Percentiles rank a stretch among this genome's conserved stretches.
phyloP scores from a whole-genome alignment of 2,113 vertebrate species.

The Motacilla alba region DNA sequence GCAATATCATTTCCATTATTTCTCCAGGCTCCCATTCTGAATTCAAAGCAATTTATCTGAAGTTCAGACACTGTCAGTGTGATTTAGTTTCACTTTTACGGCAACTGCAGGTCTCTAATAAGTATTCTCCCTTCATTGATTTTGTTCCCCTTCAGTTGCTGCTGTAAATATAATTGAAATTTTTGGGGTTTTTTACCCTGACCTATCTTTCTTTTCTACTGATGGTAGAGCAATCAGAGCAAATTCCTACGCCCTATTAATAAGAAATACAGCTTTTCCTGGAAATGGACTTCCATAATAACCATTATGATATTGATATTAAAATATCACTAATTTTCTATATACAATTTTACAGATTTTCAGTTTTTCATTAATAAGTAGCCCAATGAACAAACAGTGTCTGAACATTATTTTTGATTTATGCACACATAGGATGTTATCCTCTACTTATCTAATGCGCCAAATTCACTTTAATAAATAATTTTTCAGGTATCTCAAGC shows the following conservation, averaged over 20 bases:
- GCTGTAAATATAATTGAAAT: conserved; percentile 80
- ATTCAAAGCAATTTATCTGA: conserved; percentile 83
- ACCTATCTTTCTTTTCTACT: conserved; percentile 48
- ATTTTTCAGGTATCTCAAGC: not conserved
- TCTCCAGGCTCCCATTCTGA: conserved; percentile 72
- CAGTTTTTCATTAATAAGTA: not conserved
- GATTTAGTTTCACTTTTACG: conserved; percentile 83
- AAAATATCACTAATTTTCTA: not conserved
- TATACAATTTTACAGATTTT: not conserved
- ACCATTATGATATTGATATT: not conserved
- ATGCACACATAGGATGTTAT: not conserved
- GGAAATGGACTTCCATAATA: conserved; percentile 1
- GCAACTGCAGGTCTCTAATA: conserved; percentile 79
- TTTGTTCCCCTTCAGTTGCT: conserved; percentile 78
- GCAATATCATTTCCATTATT: conserved; percentile 78
- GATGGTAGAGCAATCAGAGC: conserved; percentile 40
- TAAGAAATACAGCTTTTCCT: conserved; percentile 42
- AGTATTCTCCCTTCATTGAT: conserved; percentile 80
- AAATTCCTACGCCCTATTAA: conserved; percentile 36
- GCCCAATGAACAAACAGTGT: not conserved
- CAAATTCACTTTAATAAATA: not conserved
- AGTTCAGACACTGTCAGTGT: conserved; percentile 79
- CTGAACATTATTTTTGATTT: not conserved
- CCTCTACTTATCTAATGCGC: not conserved
- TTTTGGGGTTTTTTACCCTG: conserved; percentile 24